Conservation (phyloP, 2,797 vertebrate genomes). For the Numenius phaeopus region DNA sequence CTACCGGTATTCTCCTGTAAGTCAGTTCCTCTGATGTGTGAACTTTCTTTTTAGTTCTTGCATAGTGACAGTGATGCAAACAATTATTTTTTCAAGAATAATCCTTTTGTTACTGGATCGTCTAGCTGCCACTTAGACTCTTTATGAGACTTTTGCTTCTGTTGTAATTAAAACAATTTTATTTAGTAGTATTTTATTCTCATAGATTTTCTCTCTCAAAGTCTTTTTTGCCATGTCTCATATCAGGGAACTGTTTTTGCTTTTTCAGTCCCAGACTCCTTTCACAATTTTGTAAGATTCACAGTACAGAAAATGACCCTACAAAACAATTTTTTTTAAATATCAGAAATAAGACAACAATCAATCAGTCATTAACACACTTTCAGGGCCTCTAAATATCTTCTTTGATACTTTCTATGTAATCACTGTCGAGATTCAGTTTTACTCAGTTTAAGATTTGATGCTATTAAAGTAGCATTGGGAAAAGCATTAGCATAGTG, state of each 20-base stretch:
- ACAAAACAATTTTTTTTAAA: neutral
- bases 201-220: neutral
- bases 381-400: neutral
- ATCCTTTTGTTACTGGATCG: neutral
- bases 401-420: neutral
- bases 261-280: neutral
- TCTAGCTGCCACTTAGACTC: neutral
- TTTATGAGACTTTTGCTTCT: neutral
- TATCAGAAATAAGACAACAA: neutral
- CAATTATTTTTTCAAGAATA: neutral
- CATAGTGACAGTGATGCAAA: neutral
- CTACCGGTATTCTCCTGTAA: fast-evolving
- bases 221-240: neutral
- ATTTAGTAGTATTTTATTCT: neutral
- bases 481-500: neutral
- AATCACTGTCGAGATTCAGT: neutral
- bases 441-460: neutral
- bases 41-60: neutral
- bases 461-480: neutral
- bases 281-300: neutral
- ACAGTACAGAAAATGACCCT: neutral
- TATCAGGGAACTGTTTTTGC: neutral
- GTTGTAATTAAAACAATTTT: neutral
- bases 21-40: neutral
- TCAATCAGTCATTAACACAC: neutral